phyloP scores from a whole-genome alignment of 2,113 vertebrate species.

The Baryphthengus martii region DNA sequence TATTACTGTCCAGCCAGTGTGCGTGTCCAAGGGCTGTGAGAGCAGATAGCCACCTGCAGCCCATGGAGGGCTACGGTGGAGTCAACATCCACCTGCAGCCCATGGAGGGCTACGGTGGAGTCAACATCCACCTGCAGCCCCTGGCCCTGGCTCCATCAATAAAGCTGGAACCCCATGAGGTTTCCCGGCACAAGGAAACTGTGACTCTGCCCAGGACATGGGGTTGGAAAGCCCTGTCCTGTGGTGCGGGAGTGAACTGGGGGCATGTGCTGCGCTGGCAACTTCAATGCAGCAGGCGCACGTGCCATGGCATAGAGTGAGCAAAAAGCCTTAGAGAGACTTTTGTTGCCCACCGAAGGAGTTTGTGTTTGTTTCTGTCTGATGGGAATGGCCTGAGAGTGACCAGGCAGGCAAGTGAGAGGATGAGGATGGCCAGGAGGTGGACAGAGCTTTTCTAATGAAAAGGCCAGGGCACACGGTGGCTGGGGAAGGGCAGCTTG shows the following conservation, averaged over 20 bases:
- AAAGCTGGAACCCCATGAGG: too few relatives aligned
- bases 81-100: too few relatives aligned
- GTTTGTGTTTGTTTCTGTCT: neutral
- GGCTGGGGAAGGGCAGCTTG: neutral
- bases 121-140: too few relatives aligned
- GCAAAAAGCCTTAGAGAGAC: fast-evolving
- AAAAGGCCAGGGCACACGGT: neutral
- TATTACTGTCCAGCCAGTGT: too few relatives aligned
- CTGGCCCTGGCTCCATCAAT: too few relatives aligned
- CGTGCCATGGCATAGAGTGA: fast-evolving
- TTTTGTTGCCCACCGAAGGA: neutral
- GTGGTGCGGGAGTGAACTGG: fast-evolving
- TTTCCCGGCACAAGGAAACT: neutral
- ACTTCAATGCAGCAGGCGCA: neutral
- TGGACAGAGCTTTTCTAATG: neutral
- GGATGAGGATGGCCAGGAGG: neutral
- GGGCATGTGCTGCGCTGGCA: neutral
- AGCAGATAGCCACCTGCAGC: too few relatives aligned
- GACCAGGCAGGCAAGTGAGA: neutral
- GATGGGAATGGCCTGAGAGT: neutral
- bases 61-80: too few relatives aligned
- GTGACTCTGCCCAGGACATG: fast-evolving
- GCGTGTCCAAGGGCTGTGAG: too few relatives aligned
- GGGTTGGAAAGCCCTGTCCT: neutral
- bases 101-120: too few relatives aligned